phyloP scores from a whole-genome alignment of 2,888 invertebrate species.

The Parelbella ahira region DNA sequence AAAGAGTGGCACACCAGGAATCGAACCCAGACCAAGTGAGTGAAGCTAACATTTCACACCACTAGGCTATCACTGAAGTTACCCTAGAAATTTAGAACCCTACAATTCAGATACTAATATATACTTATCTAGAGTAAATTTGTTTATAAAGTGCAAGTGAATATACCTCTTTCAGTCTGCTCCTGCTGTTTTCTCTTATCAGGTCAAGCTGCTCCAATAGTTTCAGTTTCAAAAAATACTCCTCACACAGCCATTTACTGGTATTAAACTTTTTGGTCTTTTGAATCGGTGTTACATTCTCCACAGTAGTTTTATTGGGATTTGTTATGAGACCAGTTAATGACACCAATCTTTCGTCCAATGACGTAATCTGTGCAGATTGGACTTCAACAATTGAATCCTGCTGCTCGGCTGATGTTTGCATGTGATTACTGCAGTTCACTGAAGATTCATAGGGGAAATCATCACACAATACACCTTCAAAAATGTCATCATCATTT shows the following conservation, averaged over 20 bases:
- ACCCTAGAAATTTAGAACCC: no score
- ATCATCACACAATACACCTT: constrained; percentile 48
- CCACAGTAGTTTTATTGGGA: constrained; percentile 33
- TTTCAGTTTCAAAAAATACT: constrained; percentile 61
- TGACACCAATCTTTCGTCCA: constrained; percentile 59
- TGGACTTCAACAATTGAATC: constrained; percentile 45
- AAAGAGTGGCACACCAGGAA: no score
- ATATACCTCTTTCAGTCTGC: constrained; percentile 38
- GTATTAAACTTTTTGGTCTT: constrained; percentile 37
- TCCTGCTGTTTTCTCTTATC: constrained; percentile 62
- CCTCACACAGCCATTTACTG: constrained; percentile 72
- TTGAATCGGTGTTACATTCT: constrained; percentile 31
- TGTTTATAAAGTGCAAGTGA: no score
- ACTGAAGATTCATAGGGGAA: constrained; percentile 37
- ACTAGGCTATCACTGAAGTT: no score
- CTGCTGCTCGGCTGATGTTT: constrained; percentile 26
- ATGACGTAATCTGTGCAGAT: constrained; percentile 51
- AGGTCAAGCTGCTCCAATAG: constrained; percentile 62
- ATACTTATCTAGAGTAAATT: no score
- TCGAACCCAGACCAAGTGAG: no score
- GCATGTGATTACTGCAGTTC: constrained; percentile 31
- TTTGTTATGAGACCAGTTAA: constrained; percentile 49
- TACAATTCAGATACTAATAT: no score
- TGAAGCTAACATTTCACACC: no score
- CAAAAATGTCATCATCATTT: constrained; percentile 69